Evolutionary conservation across 2,888 invertebrate genomes (phyloP), one percentile per base, ranked within the genome.

Genomic region (Polydrusus tereticollis): DNA sequence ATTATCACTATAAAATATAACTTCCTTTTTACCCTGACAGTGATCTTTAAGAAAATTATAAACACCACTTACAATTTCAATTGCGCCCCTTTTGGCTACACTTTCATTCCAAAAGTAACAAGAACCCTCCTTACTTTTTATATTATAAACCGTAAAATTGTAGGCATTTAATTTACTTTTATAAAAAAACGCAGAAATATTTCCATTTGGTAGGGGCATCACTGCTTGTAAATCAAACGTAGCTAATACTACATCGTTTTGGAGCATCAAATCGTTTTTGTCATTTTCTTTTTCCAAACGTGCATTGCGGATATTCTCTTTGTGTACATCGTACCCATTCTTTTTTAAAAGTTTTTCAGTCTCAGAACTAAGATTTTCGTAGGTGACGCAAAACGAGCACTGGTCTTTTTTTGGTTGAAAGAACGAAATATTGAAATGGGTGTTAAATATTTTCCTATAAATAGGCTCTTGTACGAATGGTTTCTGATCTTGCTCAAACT

Each of bases 211-310:
- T 4, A 33, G 20, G 2, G 33, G 58, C 16, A 58, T 36, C 18
- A 58, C 58, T 33, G 36, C 29, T 33, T 58, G 58, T 38, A 58
- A 58, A 20, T 58, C 36, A 58, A 58, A 33, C 1, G 58, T 38
- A 38, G 58, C 20, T 36, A 38, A 68, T 29, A 60, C 68, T 21
- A 75, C 67, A 10, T 64, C 60, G 36, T 67, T 74, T 47, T 75
- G 68, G 43, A 78, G 76, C n/a, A 77, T 43, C 10, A 76, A 77
- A 47, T 77, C 75, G n/a, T 58, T 75, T 21, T 65, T 63, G 60
- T 78, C 77, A 5, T 75, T 77, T 41, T 78, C 76, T 66, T 78
- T 78, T 67, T 77, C 75, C 45, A 69, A 67, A 21, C 63, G 55
- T 29, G 45, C 70, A 55, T 65, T 45, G 58, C 57, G 33, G n/a